Percentiles rank a stretch among this genome's conserved stretches.
These are phyloP conservation scores for Drosophila eugracilis DNA, from an alignment of 1,140 invertebrate genomes.

Conservation along the genomic window DNA sequence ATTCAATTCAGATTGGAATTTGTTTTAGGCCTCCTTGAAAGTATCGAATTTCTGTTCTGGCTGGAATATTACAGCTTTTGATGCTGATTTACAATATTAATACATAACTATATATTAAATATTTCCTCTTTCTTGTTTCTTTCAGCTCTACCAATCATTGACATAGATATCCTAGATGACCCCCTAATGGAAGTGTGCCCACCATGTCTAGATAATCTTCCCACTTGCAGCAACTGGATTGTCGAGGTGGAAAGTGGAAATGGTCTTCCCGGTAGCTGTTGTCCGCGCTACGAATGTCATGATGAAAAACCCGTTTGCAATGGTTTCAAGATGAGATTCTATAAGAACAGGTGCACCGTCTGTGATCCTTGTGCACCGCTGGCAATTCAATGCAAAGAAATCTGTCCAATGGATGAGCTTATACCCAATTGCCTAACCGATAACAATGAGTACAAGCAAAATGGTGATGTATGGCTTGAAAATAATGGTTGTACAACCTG, in stretches of 20 bases:
- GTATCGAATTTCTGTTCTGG: conserved; percentile 1
- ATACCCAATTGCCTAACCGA: conserved; percentile 33
- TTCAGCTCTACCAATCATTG: conserved; percentile 24
- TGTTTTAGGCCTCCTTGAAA: neutral
- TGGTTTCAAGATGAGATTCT: conserved; percentile 29
- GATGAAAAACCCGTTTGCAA: conserved; percentile 36
- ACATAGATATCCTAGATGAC: conserved; percentile 4
- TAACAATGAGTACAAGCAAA: conserved; percentile 15
- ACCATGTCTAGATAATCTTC: conserved; percentile 24
- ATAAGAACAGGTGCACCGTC: conserved; percentile 40
- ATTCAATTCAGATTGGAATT: conserved; percentile 24
- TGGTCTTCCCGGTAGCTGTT: conserved; percentile 64
- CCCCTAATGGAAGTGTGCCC: conserved; percentile 20
- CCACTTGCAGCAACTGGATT: conserved; percentile 42
- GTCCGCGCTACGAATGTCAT: conserved; percentile 50
- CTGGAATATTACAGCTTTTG: neutral
- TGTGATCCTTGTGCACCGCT: conserved; percentile 51
- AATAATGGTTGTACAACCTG: conserved; percentile 46
- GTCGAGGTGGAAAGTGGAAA: conserved; percentile 34
- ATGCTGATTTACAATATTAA: neutral
- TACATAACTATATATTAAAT: neutral
- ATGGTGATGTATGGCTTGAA: conserved; percentile 51
- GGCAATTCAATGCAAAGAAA: conserved; percentile 3
- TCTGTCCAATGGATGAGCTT: neutral
- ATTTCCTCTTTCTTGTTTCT: neutral